phyloP scores from a whole-genome alignment of 2,113 vertebrate species.

The Lates calcarifer region DNA sequence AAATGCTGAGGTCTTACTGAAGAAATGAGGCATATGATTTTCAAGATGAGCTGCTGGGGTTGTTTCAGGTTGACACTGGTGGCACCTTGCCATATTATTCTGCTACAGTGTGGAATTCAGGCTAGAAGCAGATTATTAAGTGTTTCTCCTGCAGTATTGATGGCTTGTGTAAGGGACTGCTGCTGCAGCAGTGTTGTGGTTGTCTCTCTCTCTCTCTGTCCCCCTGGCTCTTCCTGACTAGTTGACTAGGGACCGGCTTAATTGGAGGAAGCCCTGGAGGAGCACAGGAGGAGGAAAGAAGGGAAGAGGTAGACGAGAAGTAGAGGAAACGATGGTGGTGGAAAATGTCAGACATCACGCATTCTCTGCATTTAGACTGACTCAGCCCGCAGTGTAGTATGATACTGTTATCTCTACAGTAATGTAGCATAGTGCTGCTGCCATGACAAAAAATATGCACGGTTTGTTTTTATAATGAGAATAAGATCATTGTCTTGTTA shows the following conservation, averaged over 20 bases:
- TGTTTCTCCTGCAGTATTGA: slow-evolving; percentile 70
- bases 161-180: slow-evolving; percentile 56
- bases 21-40: slow-evolving; percentile 24
- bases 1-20: slow-evolving; percentile 45
- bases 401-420: background rate
- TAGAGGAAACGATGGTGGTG: slow-evolving; percentile 39
- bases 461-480: background rate
- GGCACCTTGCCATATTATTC: slow-evolving; percentile 53
- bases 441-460: background rate
- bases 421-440: background rate
- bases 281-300: slow-evolving; percentile 45
- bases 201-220: slow-evolving; percentile 73
- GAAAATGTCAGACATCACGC: slow-evolving; percentile 52
- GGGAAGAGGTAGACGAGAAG: slow-evolving; percentile 33
- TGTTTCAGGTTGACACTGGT: slow-evolving; percentile 55
- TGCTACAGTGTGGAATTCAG: slow-evolving; percentile 48
- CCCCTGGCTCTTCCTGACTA: slow-evolving; percentile 77
- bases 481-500: background rate
- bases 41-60: slow-evolving; percentile 40
- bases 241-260: slow-evolving; percentile 79
- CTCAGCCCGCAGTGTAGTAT: slow-evolving; percentile 12
- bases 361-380: slow-evolving; percentile 48
- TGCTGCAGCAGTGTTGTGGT: slow-evolving; percentile 66
- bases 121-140: slow-evolving; percentile 67
- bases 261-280: slow-evolving; percentile 84